Conservation (phyloP, 35 echinoderm and acorn worm species). For the Apostichopus parvimensis region DNA sequence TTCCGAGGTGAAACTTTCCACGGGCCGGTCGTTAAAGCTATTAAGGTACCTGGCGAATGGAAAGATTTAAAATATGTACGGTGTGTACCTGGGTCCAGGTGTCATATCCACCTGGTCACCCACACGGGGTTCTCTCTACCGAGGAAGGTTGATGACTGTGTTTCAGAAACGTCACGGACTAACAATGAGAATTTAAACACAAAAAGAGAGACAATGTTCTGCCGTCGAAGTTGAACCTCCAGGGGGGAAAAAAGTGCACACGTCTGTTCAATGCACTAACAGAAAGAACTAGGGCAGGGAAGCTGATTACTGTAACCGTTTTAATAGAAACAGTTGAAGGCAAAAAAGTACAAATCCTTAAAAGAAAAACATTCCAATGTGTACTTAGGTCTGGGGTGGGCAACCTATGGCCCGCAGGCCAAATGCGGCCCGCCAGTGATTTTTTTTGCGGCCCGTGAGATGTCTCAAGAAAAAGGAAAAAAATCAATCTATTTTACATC, state of each 20-base stretch:
- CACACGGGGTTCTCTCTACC: background rate
- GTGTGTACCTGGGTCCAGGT: background rate
- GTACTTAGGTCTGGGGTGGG: too few relatives aligned
- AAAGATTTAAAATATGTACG: background rate
- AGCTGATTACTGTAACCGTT: background rate
- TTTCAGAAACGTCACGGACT: background rate
- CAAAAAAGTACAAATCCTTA: background rate
- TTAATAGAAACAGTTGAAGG: background rate
- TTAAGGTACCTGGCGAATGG: background rate
- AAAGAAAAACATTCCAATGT: too few relatives aligned
- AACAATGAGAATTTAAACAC: background rate
- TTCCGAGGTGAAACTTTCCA: background rate
- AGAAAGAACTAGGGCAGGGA: constrained; percentile 1
- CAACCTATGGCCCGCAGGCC: too few relatives aligned
- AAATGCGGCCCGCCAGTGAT: too few relatives aligned
- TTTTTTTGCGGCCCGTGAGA: too few relatives aligned
- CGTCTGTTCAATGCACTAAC: background rate
- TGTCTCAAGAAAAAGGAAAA: too few relatives aligned
- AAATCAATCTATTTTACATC: too few relatives aligned
- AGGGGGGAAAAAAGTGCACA: background rate
- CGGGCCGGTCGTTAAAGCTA: background rate
- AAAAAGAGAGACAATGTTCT: background rate
- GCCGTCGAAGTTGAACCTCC: background rate
- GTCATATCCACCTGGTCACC: background rate
- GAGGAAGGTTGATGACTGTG: background rate